Conservation (phyloP, 2,888 invertebrate genomes). For the Druceiella hillmani region DNA sequence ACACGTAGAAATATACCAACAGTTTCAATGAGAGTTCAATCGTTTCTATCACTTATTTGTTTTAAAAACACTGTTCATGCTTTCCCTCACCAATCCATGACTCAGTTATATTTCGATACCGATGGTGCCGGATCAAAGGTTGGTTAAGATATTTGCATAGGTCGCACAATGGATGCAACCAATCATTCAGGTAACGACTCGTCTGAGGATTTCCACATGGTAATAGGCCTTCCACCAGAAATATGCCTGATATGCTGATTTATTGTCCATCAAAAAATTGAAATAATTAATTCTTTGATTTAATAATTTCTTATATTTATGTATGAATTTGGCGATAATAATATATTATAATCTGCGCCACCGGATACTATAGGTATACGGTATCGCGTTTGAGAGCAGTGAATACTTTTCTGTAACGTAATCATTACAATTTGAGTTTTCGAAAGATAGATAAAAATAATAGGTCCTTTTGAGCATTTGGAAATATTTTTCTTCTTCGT, state of each 20-base stretch:
- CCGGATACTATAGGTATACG: conserved; percentile 51
- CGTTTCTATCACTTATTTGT: no score
- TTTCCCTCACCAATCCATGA: no score
- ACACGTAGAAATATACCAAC: no score
- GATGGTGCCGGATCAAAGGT: no score
- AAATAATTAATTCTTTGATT: conserved; percentile 53
- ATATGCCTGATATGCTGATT: conserved; percentile 55
- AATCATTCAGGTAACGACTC: no score
- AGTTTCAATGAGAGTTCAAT: no score
- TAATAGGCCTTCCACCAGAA: conserved; percentile 59
- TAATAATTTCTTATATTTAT: conserved; percentile 59
- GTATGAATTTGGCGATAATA: conserved; percentile 51
- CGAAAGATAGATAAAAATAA: conserved; percentile 63
- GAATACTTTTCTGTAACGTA: conserved; percentile 64
- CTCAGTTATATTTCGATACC: no score
- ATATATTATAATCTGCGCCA: conserved; percentile 43
- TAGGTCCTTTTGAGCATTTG: conserved; percentile 48
- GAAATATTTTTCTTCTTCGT: conserved; percentile 29
- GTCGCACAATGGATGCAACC: conserved; percentile 50
- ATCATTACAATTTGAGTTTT: conserved; percentile 63
- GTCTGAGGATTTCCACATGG: conserved; percentile 34
- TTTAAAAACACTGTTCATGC: no score
- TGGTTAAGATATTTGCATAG: no score
- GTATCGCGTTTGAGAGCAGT: conserved; percentile 39
- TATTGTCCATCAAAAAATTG: conserved; percentile 42